Conservation (phyloP, 2,888 invertebrate genomes). For the Allacma fusca region DNA sequence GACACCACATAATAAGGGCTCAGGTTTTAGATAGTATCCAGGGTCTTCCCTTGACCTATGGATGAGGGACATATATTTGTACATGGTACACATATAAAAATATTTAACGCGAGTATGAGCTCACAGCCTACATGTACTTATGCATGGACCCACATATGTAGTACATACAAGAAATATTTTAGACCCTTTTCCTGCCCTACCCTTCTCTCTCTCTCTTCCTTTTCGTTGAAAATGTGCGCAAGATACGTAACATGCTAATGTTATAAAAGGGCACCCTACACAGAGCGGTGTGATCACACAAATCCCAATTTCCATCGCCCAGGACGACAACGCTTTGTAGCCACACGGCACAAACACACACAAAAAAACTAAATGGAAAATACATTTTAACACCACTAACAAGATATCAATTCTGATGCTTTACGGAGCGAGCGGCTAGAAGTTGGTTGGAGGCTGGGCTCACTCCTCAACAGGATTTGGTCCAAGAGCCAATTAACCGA, state of each 20-base stretch:
- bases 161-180: neutral
- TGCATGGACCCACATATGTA: too few species aligned
- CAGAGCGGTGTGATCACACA: constrained; percentile 1
- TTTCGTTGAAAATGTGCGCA: neutral
- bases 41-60: too few species aligned
- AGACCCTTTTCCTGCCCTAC: constrained; percentile 10
- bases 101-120: too few species aligned
- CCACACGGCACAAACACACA: neutral
- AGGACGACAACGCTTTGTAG: neutral
- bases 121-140: too few species aligned
- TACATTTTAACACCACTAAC: constrained; percentile 12
- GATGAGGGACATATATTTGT: too few species aligned
- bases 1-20: too few species aligned
- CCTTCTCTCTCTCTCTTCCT: neutral
- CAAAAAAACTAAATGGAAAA: constrained; percentile 7
- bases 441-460: too few species aligned
- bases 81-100: too few species aligned
- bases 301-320: constrained; percentile 12
- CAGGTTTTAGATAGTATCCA: too few species aligned
- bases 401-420: neutral
- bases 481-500: neutral
- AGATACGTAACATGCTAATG: neutral
- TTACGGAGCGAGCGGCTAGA: neutral
- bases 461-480: neutral
- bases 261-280: constrained; percentile 13